These are phyloP conservation scores for Xestobium rufovillosum DNA, from an alignment of 2,888 invertebrate genomes.

Conservation along the genomic window DNA sequence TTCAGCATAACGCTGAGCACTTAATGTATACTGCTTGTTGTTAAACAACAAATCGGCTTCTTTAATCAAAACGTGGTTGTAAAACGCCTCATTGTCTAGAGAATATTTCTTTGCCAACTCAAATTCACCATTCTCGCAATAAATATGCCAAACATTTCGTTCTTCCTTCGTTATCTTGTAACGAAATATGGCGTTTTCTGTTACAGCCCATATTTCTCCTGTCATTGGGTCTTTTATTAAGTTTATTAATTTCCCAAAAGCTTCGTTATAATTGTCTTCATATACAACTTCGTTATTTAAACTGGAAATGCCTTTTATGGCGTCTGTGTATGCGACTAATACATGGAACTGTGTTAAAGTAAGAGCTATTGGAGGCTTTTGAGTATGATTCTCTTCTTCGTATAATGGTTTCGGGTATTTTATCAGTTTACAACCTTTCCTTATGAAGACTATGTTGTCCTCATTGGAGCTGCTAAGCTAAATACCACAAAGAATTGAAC, in stretches of 20 bases:
- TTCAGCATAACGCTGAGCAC: conserved; percentile 83
- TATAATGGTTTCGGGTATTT: conserved; percentile 39
- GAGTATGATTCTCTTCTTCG: conserved; percentile 35
- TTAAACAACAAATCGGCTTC: conserved; percentile 83
- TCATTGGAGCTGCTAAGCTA: conserved; percentile 48
- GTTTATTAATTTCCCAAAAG: conserved; percentile 69
- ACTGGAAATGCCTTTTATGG: conserved; percentile 75
- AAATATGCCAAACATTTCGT: conserved; percentile 82
- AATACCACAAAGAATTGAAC: conserved; percentile 29
- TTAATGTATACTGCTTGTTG: conserved; percentile 68
- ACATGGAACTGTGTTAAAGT: conserved; percentile 88
- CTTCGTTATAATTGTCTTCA: conserved; percentile 76
- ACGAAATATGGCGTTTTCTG: conserved; percentile 76
- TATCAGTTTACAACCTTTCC: conserved; percentile 43
- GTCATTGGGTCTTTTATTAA: conserved; percentile 73
- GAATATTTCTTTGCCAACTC: conserved; percentile 82
- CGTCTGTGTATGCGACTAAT: conserved; percentile 72
- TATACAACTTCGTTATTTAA: conserved; percentile 80
- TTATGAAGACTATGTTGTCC: conserved; percentile 46
- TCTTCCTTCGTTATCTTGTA: conserved; percentile 81
- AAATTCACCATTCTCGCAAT: conserved; percentile 77
- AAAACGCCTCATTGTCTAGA: conserved; percentile 67
- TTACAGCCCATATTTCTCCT: conserved; percentile 78
- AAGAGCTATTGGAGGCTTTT: conserved; percentile 58
- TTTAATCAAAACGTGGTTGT: conserved; percentile 77